Conservation (phyloP, 2,797 vertebrate species). For the Microcaecilia unicolor region DNA sequence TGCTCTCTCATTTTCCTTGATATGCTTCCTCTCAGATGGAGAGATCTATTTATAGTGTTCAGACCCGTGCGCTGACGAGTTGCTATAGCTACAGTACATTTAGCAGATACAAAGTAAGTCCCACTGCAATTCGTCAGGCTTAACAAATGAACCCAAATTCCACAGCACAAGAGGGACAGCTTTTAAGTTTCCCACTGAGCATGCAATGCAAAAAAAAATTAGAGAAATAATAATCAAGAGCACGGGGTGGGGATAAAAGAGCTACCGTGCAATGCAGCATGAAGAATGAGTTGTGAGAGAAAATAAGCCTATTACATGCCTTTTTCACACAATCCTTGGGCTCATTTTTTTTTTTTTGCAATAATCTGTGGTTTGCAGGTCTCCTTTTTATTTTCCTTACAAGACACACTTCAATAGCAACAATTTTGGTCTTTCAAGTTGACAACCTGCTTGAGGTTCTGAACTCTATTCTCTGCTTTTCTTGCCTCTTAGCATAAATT, state of each 20-base stretch:
- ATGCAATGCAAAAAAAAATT: neutral
- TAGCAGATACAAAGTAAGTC: conserved; percentile 37
- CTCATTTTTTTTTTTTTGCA: no score
- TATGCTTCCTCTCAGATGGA: conserved; percentile 40
- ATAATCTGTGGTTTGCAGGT: no score
- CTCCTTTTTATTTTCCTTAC: no score
- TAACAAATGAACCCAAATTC: neutral
- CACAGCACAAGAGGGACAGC: neutral
- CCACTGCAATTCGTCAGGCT: conserved; percentile 6
- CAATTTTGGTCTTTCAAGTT: no score
- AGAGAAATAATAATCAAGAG: neutral
- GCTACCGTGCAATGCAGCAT: no score
- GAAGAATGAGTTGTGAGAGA: no score
- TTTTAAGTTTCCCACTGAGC: fast-evolving
- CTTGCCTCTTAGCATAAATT: no score
- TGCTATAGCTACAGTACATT: conserved; percentile 53
- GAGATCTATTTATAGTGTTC: conserved; percentile 57
- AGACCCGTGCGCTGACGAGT: conserved; percentile 34
- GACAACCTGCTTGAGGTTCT: no score
- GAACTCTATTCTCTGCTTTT: no score
- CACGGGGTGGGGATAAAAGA: neutral
- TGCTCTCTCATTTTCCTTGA: conserved; percentile 30
- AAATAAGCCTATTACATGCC: no score
- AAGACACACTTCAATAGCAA: no score
- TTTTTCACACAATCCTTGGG: no score